Evolutionary conservation across 2,113 vertebrate genomes (phyloP).

Genomic region (Callospermophilus lateralis): DNA sequence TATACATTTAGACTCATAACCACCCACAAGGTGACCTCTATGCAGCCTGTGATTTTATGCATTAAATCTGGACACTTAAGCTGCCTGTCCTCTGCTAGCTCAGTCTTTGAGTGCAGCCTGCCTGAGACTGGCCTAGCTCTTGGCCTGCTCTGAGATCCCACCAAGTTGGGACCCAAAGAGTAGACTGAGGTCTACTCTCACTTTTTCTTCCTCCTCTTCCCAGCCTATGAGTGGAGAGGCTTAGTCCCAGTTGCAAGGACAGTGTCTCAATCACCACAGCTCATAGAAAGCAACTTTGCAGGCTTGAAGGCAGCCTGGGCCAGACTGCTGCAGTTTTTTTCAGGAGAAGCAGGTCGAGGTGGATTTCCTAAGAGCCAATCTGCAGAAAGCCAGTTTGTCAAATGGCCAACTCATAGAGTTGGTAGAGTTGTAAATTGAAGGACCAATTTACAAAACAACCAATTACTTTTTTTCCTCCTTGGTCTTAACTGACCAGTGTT

Average conservation of each 20-base stretch:
- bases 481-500: constrained; percentile 19
- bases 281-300: neutral
- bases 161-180: neutral
- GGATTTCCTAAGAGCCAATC: neutral
- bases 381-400: neutral
- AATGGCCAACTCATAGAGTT: neutral
- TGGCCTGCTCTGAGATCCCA: neutral
- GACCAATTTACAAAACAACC: neutral
- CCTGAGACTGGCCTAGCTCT: neutral
- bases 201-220: neutral
- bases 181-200: neutral
- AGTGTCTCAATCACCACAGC: neutral
- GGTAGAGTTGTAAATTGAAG: neutral
- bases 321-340: neutral
- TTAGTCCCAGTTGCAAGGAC: neutral
- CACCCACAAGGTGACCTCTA: neutral
- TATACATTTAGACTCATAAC: neutral
- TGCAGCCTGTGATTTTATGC: neutral
- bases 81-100: neutral
- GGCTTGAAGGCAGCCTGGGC: neutral
- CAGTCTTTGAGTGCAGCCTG: neutral
- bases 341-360: neutral
- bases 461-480: neutral
- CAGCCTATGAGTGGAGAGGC: neutral
- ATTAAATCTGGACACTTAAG: neutral